Percentiles rank a stretch among this genome's conserved stretches.
phyloP scores from a whole-genome alignment of 2,797 vertebrate genomes.

The Schizopygopsis malacanthus region DNA sequence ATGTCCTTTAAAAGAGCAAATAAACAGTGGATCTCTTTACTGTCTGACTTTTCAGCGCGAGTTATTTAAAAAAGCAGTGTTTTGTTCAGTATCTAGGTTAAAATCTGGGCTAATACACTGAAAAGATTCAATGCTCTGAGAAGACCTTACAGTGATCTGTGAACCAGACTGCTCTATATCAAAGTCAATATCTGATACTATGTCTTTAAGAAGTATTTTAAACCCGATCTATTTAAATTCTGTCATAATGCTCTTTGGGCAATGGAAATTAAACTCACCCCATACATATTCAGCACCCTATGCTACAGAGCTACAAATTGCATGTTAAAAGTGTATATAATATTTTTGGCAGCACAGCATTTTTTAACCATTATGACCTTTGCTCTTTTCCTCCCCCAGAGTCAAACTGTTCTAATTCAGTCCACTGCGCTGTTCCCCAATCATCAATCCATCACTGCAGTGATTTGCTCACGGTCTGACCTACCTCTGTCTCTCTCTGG shows the following conservation, averaged over 20 bases:
- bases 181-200: neutral
- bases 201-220: neutral
- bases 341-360: neutral
- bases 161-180: neutral
- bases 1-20: neutral
- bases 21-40: neutral
- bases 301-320: neutral
- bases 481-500: conserved; percentile 94
- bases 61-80: neutral
- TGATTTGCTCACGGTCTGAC: conserved; percentile 56
- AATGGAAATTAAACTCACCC: neutral
- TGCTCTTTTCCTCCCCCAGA: neutral
- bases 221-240: conserved; percentile 12
- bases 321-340: neutral
- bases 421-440: neutral
- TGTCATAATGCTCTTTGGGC: neutral
- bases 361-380: neutral
- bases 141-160: neutral
- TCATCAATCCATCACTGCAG: conserved; percentile 1
- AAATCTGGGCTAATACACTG: neutral
- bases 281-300: conserved; percentile 2
- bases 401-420: conserved; percentile 2
- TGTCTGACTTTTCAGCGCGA: neutral
- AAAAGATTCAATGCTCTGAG: neutral
- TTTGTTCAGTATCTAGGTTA: conserved; percentile 1